Evolutionary conservation across 2,888 invertebrate species (phyloP), one percentile per base, ranked within the genome.

Genomic region (Diarsia brunnea): DNA sequence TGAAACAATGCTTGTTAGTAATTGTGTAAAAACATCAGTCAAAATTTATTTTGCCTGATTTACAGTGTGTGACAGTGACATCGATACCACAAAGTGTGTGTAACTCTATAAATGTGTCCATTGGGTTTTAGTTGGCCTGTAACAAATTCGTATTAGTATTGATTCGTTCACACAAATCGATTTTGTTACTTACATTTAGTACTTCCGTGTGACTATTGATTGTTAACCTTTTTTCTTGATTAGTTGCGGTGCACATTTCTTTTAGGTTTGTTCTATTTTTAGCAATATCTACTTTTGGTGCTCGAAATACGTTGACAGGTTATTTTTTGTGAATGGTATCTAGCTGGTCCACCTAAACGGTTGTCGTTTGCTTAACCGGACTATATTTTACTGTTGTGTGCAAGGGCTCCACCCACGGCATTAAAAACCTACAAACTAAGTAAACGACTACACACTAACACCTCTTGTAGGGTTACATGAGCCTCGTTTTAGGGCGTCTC

Each of bases 131-230:
- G 67, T 70, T 38, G 27, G 69, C 80, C 79, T 82, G 78, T 74
- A 81, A 82, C 88, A 55, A 86, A 87, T 85, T 79, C 71, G 68
- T 79, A 73, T 85, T 79, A 69, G 75, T 78, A 74, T 84, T 68
- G 78, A 83, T 79, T 77, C 78, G 75, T 83, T 81, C 51, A 75
- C 79, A 78, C 68, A 80, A 88, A 86, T 88, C 75, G 79, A 82
- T 85, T 85, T 58, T 69, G 67, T 86, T 75, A 43, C 67, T 76
- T 38, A 73, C 73, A 43, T 69, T 76, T 38, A 73, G 12, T 63
- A 84, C 83, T 88, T 87, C 87, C 88, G 83, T 82, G 79, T 85
- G 79, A 78, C 73, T 78, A 78, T 85, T 63, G 55, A 67, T 74
- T 71, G 55, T 81, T 75, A 71, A 61, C 55, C 43, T 77, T 72